Conservation (phyloP, 2,888 invertebrate species). For the Spilosoma lubricipeda region DNA sequence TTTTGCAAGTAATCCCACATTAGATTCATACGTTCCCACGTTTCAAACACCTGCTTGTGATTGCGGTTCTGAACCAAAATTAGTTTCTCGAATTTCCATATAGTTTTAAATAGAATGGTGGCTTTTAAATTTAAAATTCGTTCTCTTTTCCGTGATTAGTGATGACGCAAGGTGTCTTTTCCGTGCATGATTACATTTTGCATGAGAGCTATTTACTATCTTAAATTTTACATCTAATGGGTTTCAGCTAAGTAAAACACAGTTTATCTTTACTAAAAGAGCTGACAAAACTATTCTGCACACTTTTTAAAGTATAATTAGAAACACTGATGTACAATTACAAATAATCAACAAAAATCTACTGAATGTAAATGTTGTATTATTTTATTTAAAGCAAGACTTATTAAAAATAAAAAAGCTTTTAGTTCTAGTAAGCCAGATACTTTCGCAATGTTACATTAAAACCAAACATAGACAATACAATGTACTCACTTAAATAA, state of each 20-base stretch:
- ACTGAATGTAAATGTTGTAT: too few relatives aligned
- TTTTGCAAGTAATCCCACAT: slow-evolving; percentile 63
- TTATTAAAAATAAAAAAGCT: too few relatives aligned
- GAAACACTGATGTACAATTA: too few relatives aligned
- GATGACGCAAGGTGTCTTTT: slow-evolving; percentile 2
- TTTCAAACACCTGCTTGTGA: slow-evolving; percentile 21
- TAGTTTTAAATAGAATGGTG: slow-evolving; percentile 19
- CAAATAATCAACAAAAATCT: too few relatives aligned
- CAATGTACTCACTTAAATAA: not conserved
- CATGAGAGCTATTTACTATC: slow-evolving; percentile 8
- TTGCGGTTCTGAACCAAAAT: slow-evolving; percentile 19
- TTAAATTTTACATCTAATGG: not conserved
- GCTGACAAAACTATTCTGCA: not conserved
- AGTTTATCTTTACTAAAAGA: not conserved
- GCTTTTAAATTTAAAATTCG: slow-evolving; percentile 12
- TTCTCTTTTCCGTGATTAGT: not conserved
- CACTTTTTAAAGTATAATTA: too few relatives aligned
- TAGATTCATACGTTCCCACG: slow-evolving; percentile 48
- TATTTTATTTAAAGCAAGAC: too few relatives aligned
- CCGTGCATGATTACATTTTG: slow-evolving; percentile 20
- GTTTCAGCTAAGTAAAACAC: not conserved
- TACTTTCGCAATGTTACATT: too few relatives aligned
- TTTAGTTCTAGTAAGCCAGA: too few relatives aligned
- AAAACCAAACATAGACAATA: not conserved
- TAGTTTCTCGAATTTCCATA: slow-evolving; percentile 8